Evolutionary conservation across 2,797 vertebrate species (phyloP).

Genomic region (Protosalanx chinensis): DNA sequence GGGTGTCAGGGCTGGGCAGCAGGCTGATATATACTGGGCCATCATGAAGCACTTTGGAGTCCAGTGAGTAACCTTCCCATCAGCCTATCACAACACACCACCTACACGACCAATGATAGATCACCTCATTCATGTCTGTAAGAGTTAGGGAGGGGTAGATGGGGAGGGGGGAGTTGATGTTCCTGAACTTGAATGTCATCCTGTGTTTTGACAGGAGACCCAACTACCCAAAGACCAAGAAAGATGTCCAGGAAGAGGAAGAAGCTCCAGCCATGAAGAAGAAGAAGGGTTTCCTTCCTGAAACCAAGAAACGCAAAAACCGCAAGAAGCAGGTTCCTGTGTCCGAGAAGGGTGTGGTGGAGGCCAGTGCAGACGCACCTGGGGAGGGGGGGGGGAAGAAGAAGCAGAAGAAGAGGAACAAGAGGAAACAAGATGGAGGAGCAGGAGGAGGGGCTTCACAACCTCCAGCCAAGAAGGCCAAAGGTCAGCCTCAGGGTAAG

Average conservation of each 20-base stretch:
- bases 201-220: conserved; percentile 74
- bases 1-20: conserved; percentile 64
- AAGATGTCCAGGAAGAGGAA: conserved; percentile 32
- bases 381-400: conserved; percentile 50
- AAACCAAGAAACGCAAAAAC: conserved; percentile 86
- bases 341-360: conserved; percentile 38
- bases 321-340: conserved; percentile 55
- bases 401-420: conserved; percentile 56
- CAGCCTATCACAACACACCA: neutral
- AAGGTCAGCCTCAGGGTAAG: conserved; percentile 53
- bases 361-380: neutral
- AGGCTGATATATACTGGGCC: conserved; percentile 87
- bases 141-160: neutral
- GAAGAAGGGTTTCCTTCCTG: conserved; percentile 89
- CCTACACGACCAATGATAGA: neutral
- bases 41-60: conserved; percentile 82
- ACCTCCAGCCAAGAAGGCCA: conserved; percentile 48
- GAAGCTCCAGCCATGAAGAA: conserved; percentile 60
- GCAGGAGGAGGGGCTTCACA: conserved; percentile 23
- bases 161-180: neutral
- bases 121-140: too few relatives aligned
- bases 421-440: conserved; percentile 50
- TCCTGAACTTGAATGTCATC: neutral
- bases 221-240: conserved; percentile 74
- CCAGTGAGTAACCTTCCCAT: conserved; percentile 69